Evolutionary conservation across 2,888 invertebrate species (phyloP).

Genomic region (Caenorhabditis sp.): DNA sequence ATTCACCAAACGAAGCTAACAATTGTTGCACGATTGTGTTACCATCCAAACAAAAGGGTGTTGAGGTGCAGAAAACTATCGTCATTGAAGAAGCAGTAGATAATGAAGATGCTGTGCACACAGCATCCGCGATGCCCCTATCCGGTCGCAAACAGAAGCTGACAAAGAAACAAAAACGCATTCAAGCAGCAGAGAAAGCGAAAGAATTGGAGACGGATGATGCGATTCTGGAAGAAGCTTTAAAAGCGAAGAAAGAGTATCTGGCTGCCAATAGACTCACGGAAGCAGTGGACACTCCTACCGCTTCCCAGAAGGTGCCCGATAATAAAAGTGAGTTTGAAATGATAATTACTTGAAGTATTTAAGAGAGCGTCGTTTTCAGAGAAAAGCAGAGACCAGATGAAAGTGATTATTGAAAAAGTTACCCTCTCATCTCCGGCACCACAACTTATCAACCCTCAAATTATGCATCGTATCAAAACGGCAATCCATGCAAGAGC

Average conservation of each 20-base stretch:
- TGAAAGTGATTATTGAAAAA: conserved; percentile 13
- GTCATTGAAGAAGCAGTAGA: neutral
- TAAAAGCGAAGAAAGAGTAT: neutral
- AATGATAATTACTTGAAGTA: neutral
- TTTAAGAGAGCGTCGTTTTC: neutral
- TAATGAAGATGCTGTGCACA: neutral
- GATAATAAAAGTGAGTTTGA: neutral
- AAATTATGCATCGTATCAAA: conserved; percentile 24
- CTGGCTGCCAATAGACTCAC: neutral
- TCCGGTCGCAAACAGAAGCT: neutral
- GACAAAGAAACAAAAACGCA: conserved; percentile 31
- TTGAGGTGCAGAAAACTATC: neutral
- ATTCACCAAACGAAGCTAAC: too few species aligned
- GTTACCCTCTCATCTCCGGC: conserved; percentile 2
- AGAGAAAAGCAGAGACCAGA: conserved; percentile 3
- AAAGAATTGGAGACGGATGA: conserved; percentile 43
- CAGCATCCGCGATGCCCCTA: neutral
- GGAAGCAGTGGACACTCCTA: neutral
- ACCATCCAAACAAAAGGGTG: neutral
- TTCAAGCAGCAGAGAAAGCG: conserved; percentile 12
- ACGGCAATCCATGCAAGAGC: neutral
- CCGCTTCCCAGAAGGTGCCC: neutral
- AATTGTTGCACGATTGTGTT: too few species aligned
- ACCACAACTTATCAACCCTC: neutral
- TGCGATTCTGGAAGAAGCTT: conserved; percentile 28